Evolutionary conservation across 2,888 invertebrate genomes (phyloP), one percentile per base, ranked within the genome.

Genomic region (Tuberolachnus salignus): DNA sequence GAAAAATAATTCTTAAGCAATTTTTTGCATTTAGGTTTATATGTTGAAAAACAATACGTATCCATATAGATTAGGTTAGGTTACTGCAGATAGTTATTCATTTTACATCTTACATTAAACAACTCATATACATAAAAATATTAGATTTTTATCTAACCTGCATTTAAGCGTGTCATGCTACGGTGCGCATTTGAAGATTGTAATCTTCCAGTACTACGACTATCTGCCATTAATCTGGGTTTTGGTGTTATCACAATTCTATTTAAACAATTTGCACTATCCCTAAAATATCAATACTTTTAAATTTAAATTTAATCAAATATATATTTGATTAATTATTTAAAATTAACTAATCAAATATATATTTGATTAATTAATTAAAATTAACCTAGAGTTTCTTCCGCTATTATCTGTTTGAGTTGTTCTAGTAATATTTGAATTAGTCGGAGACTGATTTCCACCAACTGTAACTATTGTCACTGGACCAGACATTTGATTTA

Each of bases 91-190:
- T n/a, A n/a, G n/a, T n/a, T n/a, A n/a, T n/a, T n/a, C n/a, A n/a
- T n/a, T n/a, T n/a, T n/a, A n/a, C n/a, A n/a, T n/a, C n/a, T n/a
- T n/a, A n/a, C n/a, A n/a, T n/a, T n/a, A n/a, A n/a, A n/a, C n/a
- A n/a, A n/a, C n/a, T n/a, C n/a, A n/a, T n/a, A n/a, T n/a, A 23
- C 16, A 61, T 34, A 34, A n/a, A 34, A 0, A 46, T 21, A 13
- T 11, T 16, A 11, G 11, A n/a, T 59, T 19, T 67, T 59, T 34
- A 23, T 49, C 26, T 81, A 57, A 83, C 83, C 90, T 80, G 91
- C 90, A 85, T 92, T 92, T 21, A 94, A 88, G 61, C 92, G 86
- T 0, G 92, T 93, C 91, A 93, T 92, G 85, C 92, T 92, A 80
- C 93, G 87, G 84, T 92, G 92, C 8, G 92, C 91, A 13, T 91